Evolutionary conservation across 2,797 vertebrate genomes (phyloP).

Genomic region (Rallus crepitans): DNA sequence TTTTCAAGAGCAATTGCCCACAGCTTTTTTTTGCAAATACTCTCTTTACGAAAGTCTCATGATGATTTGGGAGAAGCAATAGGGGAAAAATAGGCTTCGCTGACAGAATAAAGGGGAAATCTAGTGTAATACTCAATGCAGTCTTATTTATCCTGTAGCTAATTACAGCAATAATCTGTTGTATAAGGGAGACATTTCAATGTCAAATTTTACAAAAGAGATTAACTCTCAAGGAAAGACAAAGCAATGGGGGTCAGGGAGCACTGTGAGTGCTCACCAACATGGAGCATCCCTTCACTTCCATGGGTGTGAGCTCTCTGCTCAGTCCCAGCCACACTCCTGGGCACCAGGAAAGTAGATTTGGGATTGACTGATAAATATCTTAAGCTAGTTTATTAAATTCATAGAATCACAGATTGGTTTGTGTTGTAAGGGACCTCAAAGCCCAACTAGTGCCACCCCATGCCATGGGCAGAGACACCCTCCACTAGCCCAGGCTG

Average conservation of each 20-base stretch:
- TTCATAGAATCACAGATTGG: neutral
- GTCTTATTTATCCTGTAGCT: conserved; percentile 53
- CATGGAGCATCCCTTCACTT: neutral
- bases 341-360: neutral
- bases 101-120: conserved; percentile 44
- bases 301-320: neutral
- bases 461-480: neutral
- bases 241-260: neutral
- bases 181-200: conserved; percentile 36
- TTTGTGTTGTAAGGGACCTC: neutral
- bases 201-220: conserved; percentile 51
- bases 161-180: conserved; percentile 51
- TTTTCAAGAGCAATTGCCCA: conserved; percentile 42
- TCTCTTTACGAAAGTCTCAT: conserved; percentile 32
- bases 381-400: neutral
- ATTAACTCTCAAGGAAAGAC: conserved; percentile 1
- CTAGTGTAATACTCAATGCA: conserved; percentile 12
- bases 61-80: conserved; percentile 19
- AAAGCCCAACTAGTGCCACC: neutral
- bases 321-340: neutral
- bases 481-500: neutral
- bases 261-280: neutral
- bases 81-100: conserved; percentile 10
- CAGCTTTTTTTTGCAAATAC: conserved; percentile 53
- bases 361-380: neutral